Conservation (phyloP, 2,113 vertebrate species). For the Cyphomyrus discorhynchus region DNA sequence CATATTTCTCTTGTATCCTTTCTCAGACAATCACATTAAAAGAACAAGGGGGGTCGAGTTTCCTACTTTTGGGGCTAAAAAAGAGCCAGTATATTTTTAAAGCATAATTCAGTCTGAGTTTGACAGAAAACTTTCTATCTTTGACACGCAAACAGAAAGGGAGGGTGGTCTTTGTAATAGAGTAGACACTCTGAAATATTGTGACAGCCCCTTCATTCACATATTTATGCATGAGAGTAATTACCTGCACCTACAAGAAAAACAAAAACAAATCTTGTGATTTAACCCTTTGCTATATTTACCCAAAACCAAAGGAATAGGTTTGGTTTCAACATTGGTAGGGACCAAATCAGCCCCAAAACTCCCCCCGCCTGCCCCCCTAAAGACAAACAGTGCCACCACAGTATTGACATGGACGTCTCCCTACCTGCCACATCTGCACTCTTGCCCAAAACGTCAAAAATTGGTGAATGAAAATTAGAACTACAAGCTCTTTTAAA, state of each 20-base stretch:
- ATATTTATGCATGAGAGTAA: slow-evolving; percentile 33
- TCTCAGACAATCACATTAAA: slow-evolving; percentile 24
- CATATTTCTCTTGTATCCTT: slow-evolving; percentile 14
- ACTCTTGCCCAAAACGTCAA: neutral
- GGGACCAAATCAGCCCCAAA: neutral
- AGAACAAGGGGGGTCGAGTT: slow-evolving; percentile 27
- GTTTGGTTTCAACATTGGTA: neutral
- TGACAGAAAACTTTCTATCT: slow-evolving; percentile 23
- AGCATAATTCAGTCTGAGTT: slow-evolving; percentile 27
- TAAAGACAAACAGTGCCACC: neutral
- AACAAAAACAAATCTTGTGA: slow-evolving; percentile 37
- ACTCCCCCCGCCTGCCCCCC: neutral
- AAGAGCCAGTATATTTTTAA: slow-evolving; percentile 22
- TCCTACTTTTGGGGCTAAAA: slow-evolving; percentile 19
- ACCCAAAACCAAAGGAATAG: neutral
- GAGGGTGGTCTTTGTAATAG: slow-evolving; percentile 37
- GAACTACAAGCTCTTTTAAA: neutral
- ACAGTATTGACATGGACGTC: neutral
- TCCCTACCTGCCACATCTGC: neutral
- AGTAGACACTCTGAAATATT: slow-evolving; percentile 40
- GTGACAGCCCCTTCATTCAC: slow-evolving; percentile 33
- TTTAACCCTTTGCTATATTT: slow-evolving; percentile 11
- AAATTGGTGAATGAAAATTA: neutral
- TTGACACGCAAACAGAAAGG: slow-evolving; percentile 31
- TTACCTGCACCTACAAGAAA: slow-evolving; percentile 25